Percentiles rank a stretch among this genome's conserved stretches.
Conservation (phyloP, 2,888 invertebrate genomes). For the Terebella lapidaria region DNA sequence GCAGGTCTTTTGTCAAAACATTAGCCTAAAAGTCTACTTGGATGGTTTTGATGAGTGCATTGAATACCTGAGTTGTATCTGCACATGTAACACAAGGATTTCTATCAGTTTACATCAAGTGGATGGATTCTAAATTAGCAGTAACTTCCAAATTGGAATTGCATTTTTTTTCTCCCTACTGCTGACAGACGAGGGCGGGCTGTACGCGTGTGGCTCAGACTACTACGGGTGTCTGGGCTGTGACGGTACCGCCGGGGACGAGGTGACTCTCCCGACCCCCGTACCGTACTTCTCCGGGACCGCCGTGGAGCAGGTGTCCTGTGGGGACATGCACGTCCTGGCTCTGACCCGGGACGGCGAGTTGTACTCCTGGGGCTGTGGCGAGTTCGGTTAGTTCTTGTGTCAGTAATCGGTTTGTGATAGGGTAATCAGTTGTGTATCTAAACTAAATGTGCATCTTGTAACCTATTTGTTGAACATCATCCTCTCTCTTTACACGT, state of each 20-base stretch:
- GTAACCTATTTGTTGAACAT: neutral
- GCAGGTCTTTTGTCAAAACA: too few species aligned
- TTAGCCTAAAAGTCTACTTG: too few species aligned
- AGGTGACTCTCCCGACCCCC: slow-evolving; percentile 33
- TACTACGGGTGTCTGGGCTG: slow-evolving; percentile 51
- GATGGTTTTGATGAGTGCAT: too few species aligned
- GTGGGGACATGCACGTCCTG: slow-evolving; percentile 48
- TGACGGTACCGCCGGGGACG: slow-evolving; percentile 35
- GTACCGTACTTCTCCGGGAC: slow-evolving; percentile 32
- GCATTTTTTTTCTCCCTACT: neutral
- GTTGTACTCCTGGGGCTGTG: slow-evolving; percentile 51
- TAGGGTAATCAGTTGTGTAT: neutral
- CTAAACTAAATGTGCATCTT: neutral
- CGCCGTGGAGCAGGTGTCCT: slow-evolving; percentile 40
- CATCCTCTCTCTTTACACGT: neutral
- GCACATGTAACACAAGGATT: too few species aligned
- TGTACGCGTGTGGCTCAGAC: slow-evolving; percentile 50
- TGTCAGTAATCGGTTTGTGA: too few species aligned
- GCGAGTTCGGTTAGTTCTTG: slow-evolving; percentile 47
- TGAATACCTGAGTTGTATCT: too few species aligned
- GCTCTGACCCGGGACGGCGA: slow-evolving; percentile 41
- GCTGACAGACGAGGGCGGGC: slow-evolving; percentile 42
- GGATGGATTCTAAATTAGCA: too few species aligned
- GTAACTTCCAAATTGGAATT: too few species aligned
- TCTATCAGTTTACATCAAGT: too few species aligned